Evolutionary conservation across 2,113 vertebrate genomes (phyloP).

Genomic region (Heterotilapia buettikoferi): DNA sequence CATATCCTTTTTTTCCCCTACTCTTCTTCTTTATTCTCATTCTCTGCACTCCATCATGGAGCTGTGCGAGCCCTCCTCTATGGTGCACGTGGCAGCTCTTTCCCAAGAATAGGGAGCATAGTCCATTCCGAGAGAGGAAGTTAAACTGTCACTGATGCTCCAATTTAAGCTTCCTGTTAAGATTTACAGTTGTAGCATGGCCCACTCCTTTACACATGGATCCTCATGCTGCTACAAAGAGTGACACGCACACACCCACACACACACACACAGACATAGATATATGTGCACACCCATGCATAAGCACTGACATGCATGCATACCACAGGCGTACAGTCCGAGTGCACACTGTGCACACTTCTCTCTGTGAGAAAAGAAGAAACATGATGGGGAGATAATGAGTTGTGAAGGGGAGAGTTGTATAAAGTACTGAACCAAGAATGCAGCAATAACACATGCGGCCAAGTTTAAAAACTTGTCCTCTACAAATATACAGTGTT

Average conservation of each 20-base stretch:
- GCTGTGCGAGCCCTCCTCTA: not conserved
- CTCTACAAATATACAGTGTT: constrained; percentile 5
- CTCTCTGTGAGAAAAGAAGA: constrained; percentile 17
- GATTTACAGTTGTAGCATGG: constrained; percentile 15
- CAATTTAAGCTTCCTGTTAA: constrained; percentile 43
- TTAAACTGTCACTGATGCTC: constrained; percentile 36
- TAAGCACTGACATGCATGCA: not conserved
- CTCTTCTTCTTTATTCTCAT: not conserved
- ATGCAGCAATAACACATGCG: constrained; percentile 3
- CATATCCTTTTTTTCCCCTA: not conserved
- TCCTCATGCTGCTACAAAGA: not conserved
- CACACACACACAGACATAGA: not conserved
- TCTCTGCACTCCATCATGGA: not conserved
- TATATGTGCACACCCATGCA: not conserved
- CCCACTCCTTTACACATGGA: constrained; percentile 8
- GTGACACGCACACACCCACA: not conserved
- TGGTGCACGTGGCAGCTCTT: constrained; percentile 25
- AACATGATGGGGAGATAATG: not conserved
- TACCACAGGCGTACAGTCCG: not conserved
- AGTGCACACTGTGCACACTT: not conserved
- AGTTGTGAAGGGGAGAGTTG: constrained; percentile 30
- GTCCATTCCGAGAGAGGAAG: constrained; percentile 38
- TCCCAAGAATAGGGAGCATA: constrained; percentile 44
- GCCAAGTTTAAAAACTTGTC: not conserved
- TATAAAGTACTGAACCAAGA: not conserved